Evolutionary conservation across 1,140 invertebrate species (phyloP).

Genomic region (Drosophila malerkotliana): DNA sequence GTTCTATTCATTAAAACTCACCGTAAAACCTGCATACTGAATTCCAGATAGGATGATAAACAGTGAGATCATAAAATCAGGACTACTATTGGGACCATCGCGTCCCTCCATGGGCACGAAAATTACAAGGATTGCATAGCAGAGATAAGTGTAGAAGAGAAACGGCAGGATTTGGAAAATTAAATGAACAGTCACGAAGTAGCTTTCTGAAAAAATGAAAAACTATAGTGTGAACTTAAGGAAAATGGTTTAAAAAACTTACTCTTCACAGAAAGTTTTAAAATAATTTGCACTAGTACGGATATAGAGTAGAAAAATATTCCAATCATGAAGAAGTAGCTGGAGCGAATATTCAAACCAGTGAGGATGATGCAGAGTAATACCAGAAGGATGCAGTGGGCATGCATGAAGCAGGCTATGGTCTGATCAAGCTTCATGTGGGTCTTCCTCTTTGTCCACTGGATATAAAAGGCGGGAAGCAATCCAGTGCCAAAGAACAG

Average conservation of each 20-base stretch:
- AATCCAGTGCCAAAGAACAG: slow-evolving; percentile 83
- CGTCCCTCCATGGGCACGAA: slow-evolving; percentile 89
- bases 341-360: slow-evolving; percentile 59
- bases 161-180: slow-evolving; percentile 77
- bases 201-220: slow-evolving; percentile 83
- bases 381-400: slow-evolving; percentile 70
- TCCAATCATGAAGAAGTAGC: slow-evolving; percentile 71
- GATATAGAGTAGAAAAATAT: slow-evolving; percentile 76
- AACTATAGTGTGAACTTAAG: neutral
- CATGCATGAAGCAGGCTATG: slow-evolving; percentile 72
- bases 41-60: slow-evolving; percentile 84
- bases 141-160: slow-evolving; percentile 87
- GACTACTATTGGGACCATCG: slow-evolving; percentile 86
- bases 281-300: slow-evolving; percentile 58
- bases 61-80: slow-evolving; percentile 86
- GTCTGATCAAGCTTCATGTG: slow-evolving; percentile 61
- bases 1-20: slow-evolving; percentile 17
- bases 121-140: slow-evolving; percentile 87
- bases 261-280: slow-evolving; percentile 61
- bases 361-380: slow-evolving; percentile 64
- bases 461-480: slow-evolving; percentile 82
- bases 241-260: slow-evolving; percentile 8
- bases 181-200: slow-evolving; percentile 86
- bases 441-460: slow-evolving; percentile 85
- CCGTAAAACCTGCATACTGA: slow-evolving; percentile 74